Base-by-base conservation (phyloP, 2,113 vertebrate genomes). In the Ameiurus melas region DNA sequence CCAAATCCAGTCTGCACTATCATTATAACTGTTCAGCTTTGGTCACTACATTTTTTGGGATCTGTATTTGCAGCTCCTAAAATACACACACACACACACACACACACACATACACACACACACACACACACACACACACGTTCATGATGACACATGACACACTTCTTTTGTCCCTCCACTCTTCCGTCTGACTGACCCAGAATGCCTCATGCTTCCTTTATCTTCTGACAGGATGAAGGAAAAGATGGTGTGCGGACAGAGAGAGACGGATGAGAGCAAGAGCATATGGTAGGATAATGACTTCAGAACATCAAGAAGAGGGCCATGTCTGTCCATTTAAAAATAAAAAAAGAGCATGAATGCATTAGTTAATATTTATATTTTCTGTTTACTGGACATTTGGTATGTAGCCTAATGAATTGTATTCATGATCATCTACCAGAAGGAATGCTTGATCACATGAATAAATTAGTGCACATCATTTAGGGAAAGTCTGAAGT, bases 1-100 rank as follows among this genome's bases (percentile, higher is more conserved):
- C 53, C 86, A 43, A 81, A 86, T 92, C 93, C 91, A 90, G 91
- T 92, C 89, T 87, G 90, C 88, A 86, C 91, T 90, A 91, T 93
- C 93, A 89, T 94, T 92, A 91, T 87, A 90, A 89, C 87, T 91
- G 84, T 90, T 90, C 88, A 92, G 93, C 92, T 93, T 94, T 94
- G 93, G 88, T 91, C 91, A 87, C 47, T 3, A 64, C 79, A 19
- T 87, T 68, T 84, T 88, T 57, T 90, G 84, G 84, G 64, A 57
- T 71, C 64, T 88, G 27, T 79, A 86, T 86, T 73, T 77, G 36
- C 83, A 80, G 36, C 43, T 64, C 77, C 68, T 85, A 85, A 89
- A 90, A 88, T 84, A 86, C 87, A 89, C 68, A 66, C 22, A 55
- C 13, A 14, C 62, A 66, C 22, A 53, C 19, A n/a, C 17, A 4